Evolutionary conservation across 2,888 invertebrate genomes (phyloP).

Genomic region (Synergus umbraculus): DNA sequence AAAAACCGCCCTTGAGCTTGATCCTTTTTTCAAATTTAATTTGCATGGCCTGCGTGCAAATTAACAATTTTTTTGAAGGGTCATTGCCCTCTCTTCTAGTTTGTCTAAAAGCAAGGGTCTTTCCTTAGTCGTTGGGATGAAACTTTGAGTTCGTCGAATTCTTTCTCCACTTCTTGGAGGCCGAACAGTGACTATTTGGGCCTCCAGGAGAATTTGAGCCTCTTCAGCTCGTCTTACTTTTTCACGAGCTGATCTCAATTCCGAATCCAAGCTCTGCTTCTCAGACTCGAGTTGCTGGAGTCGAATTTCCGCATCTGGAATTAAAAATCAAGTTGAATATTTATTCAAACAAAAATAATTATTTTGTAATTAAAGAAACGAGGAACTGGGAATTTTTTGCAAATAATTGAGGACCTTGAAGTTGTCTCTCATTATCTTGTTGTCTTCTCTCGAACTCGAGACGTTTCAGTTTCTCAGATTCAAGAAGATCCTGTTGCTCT

Average conservation of each 20-base stretch:
- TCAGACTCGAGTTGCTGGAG: constrained; percentile 86
- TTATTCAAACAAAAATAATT: too few species aligned
- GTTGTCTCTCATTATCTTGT: constrained; percentile 84
- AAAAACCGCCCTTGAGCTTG: neutral
- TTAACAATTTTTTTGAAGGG: constrained; percentile 61
- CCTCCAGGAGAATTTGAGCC: constrained; percentile 81
- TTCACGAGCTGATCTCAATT: constrained; percentile 83
- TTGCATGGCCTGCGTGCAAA: constrained; percentile 41
- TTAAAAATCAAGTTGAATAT: neutral
- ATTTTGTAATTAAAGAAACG: neutral
- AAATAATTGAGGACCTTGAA: constrained; percentile 79
- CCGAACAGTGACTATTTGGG: constrained; percentile 79
- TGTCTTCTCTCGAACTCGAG: constrained; percentile 86
- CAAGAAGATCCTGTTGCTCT: constrained; percentile 85
- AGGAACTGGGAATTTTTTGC: neutral
- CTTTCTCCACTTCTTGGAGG: constrained; percentile 80
- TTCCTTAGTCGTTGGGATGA: constrained; percentile 84
- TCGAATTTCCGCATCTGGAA: constrained; percentile 85
- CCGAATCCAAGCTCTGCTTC: constrained; percentile 83
- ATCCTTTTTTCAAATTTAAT: neutral
- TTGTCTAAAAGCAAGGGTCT: constrained; percentile 64
- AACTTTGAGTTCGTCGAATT: constrained; percentile 84
- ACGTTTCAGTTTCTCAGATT: constrained; percentile 86
- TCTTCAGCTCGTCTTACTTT: constrained; percentile 85
- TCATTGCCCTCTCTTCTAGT: constrained; percentile 54